These are phyloP conservation scores for Aramus guarauna DNA, from an alignment of 2,113 vertebrate genomes.

Conservation along the genomic window DNA sequence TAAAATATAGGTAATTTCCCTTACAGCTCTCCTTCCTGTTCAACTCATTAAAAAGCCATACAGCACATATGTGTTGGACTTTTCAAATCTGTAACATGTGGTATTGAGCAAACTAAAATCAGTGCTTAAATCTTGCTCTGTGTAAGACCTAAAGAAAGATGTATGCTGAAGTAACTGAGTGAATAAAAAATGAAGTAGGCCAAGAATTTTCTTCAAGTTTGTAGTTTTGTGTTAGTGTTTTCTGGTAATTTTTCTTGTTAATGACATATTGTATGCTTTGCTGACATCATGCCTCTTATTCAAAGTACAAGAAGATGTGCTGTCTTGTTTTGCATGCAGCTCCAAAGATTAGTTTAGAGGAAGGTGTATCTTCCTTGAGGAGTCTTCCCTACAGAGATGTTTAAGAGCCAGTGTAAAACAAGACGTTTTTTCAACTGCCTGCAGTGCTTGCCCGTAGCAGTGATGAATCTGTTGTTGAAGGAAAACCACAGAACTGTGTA, in stretches of 20 bases:
- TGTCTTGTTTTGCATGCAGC: not conserved
- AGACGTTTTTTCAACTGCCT: not conserved
- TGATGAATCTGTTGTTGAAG: not conserved
- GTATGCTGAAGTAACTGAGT: not conserved
- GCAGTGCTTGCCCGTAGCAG: not conserved
- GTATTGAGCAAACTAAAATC: not conserved
- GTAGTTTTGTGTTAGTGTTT: not conserved
- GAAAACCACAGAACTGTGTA: not conserved
- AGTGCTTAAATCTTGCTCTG: not conserved
- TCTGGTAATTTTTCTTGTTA: not conserved
- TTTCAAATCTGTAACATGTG: not conserved
- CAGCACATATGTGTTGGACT: not conserved
- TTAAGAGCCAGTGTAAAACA: not conserved
- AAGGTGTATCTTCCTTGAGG: not conserved
- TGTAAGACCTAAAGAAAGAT: not conserved
- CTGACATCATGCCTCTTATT: not conserved
- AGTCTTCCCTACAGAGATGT: not conserved
- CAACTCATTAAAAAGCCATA: not conserved
- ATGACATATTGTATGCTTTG: not conserved
- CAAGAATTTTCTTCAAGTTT: not conserved
- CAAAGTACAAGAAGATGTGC: not conserved
- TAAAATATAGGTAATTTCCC: not conserved
- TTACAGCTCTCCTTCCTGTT: not conserved
- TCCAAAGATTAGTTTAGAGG: not conserved
- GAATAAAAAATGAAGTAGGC: not conserved